phyloP scores from a whole-genome alignment of 37 sponge, comb jelly and placozoan species.

The Haliclona indistincta region DNA sequence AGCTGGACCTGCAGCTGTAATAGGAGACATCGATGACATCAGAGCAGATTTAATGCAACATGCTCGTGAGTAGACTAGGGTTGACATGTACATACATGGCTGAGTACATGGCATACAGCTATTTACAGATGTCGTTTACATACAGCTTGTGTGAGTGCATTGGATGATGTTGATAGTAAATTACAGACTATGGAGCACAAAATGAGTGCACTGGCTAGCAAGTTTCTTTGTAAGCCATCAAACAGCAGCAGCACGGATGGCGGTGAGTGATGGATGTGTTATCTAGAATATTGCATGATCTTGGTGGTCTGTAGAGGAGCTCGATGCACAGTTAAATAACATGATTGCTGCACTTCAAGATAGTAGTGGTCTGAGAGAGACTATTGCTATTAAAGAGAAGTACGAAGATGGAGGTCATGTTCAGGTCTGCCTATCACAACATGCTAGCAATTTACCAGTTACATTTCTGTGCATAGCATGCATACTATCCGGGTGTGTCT shows the following conservation, averaged over 20 bases:
- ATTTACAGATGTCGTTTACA: not conserved
- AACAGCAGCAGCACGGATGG: not conserved
- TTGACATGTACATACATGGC: not conserved
- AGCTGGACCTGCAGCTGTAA: too few relatives aligned
- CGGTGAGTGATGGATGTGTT: too few relatives aligned
- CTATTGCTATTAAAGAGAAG: not conserved
- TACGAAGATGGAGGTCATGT: constrained; percentile 1
- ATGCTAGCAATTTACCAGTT: too few relatives aligned
- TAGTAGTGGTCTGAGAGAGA: too few relatives aligned
- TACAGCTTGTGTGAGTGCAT: constrained; percentile 28
- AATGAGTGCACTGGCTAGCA: not conserved
- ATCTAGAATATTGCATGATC: constrained; percentile 2
- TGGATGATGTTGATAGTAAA: constrained; percentile 14
- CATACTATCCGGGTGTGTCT: constrained; percentile 1
- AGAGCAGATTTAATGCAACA: constrained; percentile 40
- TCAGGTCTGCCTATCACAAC: not conserved
- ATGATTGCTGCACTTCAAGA: too few relatives aligned
- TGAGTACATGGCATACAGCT: not conserved
- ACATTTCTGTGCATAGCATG: too few relatives aligned
- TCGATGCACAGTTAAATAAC: not conserved
- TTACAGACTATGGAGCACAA: constrained; percentile 15
- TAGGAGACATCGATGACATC: constrained; percentile 47
- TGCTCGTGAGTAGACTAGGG: constrained; percentile 42
- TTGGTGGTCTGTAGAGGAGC: not conserved
- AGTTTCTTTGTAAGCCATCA: constrained; percentile 7